These are phyloP conservation scores for Globia sparganii DNA, from an alignment of 2,888 invertebrate species.

Conservation along the genomic window DNA sequence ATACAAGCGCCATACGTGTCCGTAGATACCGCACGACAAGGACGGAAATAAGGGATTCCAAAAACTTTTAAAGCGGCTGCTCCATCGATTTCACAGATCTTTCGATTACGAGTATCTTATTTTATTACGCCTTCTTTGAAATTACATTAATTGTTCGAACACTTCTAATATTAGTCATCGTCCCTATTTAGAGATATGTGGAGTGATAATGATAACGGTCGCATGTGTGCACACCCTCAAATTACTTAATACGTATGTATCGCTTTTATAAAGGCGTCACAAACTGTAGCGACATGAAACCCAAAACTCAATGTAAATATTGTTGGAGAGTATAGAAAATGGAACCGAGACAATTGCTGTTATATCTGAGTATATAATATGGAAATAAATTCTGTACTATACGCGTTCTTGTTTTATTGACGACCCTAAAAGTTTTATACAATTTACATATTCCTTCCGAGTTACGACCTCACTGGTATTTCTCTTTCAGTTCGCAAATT, in stretches of 20 bases:
- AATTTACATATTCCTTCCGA: slow-evolving; percentile 57
- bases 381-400: slow-evolving; percentile 89
- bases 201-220: slow-evolving; percentile 1
- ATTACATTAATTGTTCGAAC: neutral
- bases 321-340: slow-evolving; percentile 80
- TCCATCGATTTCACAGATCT: neutral
- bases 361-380: slow-evolving; percentile 87
- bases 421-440: slow-evolving; percentile 53
- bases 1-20: neutral
- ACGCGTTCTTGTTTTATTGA: slow-evolving; percentile 75
- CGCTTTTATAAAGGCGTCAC: slow-evolving; percentile 37
- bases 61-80: neutral
- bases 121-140: neutral
- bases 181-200: neutral
- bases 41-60: neutral
- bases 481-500: slow-evolving; percentile 49
- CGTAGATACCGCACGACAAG: neutral
- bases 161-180: neutral
- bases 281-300: slow-evolving; percentile 66
- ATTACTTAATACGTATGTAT: slow-evolving; percentile 9
- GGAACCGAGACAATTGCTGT: slow-evolving; percentile 81
- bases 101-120: neutral
- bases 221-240: slow-evolving; percentile 13
- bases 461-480: slow-evolving; percentile 44
- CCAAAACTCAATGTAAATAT: slow-evolving; percentile 84